Evolutionary conservation across 2,888 invertebrate genomes (phyloP).

Genomic region (Lamproptera curius): DNA sequence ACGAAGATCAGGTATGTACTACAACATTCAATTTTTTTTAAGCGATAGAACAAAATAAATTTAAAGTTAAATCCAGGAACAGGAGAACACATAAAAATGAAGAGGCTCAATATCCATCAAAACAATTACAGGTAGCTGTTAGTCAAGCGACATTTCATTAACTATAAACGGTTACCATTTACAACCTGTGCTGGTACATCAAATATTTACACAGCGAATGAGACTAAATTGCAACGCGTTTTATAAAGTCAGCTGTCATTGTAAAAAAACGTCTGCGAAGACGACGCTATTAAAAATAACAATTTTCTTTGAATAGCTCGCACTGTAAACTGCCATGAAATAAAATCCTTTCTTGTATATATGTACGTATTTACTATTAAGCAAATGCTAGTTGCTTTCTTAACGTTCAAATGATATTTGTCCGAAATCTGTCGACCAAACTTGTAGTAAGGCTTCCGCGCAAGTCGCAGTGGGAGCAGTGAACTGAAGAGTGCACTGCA

Average conservation of each 20-base stretch:
- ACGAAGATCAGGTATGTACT: slow-evolving; percentile 61
- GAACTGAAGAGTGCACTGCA: slow-evolving; percentile 67
- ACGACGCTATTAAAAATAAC: slow-evolving; percentile 16
- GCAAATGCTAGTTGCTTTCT: too few species aligned
- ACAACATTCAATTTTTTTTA: not conserved
- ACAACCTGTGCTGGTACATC: slow-evolving; percentile 20
- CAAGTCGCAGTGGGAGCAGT: slow-evolving; percentile 54
- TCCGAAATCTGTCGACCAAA: slow-evolving; percentile 15
- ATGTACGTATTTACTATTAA: too few species aligned
- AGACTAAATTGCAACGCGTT: slow-evolving; percentile 44
- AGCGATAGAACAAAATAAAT: slow-evolving; percentile 1
- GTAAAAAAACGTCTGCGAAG: slow-evolving; percentile 45
- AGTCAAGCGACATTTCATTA: slow-evolving; percentile 26
- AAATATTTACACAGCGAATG: slow-evolving; percentile 46
- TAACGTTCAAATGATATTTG: slow-evolving; percentile 9
- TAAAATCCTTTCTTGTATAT: too few species aligned
- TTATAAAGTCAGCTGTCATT: slow-evolving; percentile 44
- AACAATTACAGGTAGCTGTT: not conserved
- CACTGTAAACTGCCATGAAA: too few species aligned
- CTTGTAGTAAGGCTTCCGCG: slow-evolving; percentile 48
- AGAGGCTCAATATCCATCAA: too few species aligned
- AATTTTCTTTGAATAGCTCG: slow-evolving; percentile 18
- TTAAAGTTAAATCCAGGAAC: not conserved
- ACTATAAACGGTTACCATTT: slow-evolving; percentile 24
- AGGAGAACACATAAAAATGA: too few species aligned